Evolutionary conservation across 2,113 vertebrate genomes (phyloP), one percentile per base, ranked within the genome.

Genomic region (Oenanthe melanoleuca): DNA sequence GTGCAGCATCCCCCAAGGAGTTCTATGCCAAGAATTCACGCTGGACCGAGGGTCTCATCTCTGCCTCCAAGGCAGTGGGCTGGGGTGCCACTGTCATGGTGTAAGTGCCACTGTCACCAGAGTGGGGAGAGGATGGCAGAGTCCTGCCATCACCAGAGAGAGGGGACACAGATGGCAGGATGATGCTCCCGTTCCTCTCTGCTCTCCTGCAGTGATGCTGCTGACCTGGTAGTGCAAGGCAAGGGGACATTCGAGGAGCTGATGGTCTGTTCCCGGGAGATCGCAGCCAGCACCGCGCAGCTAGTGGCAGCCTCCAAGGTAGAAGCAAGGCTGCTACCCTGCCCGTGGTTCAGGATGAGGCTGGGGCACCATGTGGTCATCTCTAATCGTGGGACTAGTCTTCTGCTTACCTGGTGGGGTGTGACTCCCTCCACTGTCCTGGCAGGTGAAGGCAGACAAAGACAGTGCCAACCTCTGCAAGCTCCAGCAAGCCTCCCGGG

Each of bases 71-170:
- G 97, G 99, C 99, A 0, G 99, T 99, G 44, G 99, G 99, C 91
- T 99, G 99, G 99, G 99, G 99, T n/a, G 99, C 99, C 66, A 99
- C 99, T 0, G 96, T 99, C 94, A 98, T 99, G 99, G 99, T 99
- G 99, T 99, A 98, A 98, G 99, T 98, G 52, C 21, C 74, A 22
- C 67, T 3, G 12, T 23, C 7, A 40, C 33, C 13, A 1, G 63
- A 38, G 31, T 0, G 0, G 26, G 9, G 13, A 28, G 45, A 81
- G 47, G 20, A 37, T 55, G 42, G 28, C n/a, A n/a, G 45, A 64
- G 73, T 74, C 70, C 52, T 66, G 24, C 52, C 4, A 2, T 80
- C 10, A 4, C 49, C 38, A 42, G 2, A 1, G 47, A 25, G 55
- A 50, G 31, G 49, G 49, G 33, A n/a, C 11, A 1, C 0, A 5